A percentile compares a stretch with the other conserved stretches of the same genome.
These are phyloP conservation scores for Nephotettix cincticeps DNA, from an alignment of 1,140 invertebrate species.

Conservation along the genomic window DNA sequence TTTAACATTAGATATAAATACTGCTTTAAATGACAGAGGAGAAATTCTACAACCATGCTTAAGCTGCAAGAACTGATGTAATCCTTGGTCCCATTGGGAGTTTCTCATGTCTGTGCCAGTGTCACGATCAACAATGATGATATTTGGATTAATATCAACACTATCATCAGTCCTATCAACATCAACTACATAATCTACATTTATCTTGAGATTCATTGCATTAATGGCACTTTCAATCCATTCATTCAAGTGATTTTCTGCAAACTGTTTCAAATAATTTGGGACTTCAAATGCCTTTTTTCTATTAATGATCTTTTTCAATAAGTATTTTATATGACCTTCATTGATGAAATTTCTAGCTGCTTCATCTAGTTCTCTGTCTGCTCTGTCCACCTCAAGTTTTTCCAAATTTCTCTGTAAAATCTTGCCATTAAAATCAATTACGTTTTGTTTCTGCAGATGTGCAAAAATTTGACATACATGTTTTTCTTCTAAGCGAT, in stretches of 20 bases:
- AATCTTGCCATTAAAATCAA: neutral
- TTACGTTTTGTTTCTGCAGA: neutral
- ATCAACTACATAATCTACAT: slow-evolving; percentile 41
- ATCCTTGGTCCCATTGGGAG: slow-evolving; percentile 47
- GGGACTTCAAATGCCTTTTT: slow-evolving; percentile 15
- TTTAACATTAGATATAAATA: slow-evolving; percentile 48
- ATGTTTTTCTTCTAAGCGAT: neutral
- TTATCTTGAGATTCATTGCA: slow-evolving; percentile 33
- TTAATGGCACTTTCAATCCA: slow-evolving; percentile 41
- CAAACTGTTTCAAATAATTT: slow-evolving; percentile 38
- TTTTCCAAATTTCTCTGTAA: neutral
- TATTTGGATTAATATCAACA: slow-evolving; percentile 40
- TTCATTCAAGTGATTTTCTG: slow-evolving; percentile 36
- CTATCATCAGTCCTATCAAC: slow-evolving; percentile 39
- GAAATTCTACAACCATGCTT: slow-evolving; percentile 48
- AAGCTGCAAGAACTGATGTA: slow-evolving; percentile 50
- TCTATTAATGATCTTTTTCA: neutral
- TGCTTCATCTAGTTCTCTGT: neutral
- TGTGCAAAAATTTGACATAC: neutral
- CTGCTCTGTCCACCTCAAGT: too few species aligned
- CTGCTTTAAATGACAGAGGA: slow-evolving; percentile 44
- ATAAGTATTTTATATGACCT: neutral
- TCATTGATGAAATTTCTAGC: too few species aligned
- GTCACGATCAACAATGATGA: slow-evolving; percentile 45
- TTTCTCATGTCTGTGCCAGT: slow-evolving; percentile 47